phyloP scores from a whole-genome alignment of 2,888 invertebrate species.

The Uropetala carovei region DNA sequence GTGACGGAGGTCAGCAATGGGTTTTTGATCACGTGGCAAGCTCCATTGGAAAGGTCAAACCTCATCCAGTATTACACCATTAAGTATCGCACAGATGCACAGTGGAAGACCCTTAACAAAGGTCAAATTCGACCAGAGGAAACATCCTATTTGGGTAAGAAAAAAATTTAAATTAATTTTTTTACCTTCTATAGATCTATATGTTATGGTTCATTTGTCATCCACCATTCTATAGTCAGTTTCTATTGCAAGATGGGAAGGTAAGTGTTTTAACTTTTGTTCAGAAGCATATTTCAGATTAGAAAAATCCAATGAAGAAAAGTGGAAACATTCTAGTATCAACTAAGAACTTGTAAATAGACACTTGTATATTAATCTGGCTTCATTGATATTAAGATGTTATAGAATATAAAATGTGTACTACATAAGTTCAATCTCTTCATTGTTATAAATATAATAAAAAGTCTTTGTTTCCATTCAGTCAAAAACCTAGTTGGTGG shows the following conservation, averaged over 20 bases:
- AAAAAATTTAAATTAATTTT: neutral
- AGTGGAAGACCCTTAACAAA: conserved; percentile 92
- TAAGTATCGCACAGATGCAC: conserved; percentile 92
- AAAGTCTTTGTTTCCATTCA: conserved; percentile 72
- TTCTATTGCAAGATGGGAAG: too few relatives aligned
- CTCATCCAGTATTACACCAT: conserved; percentile 93
- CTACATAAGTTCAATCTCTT: too few relatives aligned
- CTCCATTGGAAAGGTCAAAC: conserved; percentile 87
- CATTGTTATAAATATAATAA: neutral
- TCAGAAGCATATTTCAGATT: too few relatives aligned
- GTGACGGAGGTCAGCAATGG: conserved; percentile 93
- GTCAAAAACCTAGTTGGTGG: conserved; percentile 95
- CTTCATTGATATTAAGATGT: too few relatives aligned
- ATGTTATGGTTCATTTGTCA: too few relatives aligned
- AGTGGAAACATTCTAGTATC: too few relatives aligned
- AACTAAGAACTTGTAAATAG: too few relatives aligned
- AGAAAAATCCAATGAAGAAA: too few relatives aligned
- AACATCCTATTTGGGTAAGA: conserved; percentile 89
- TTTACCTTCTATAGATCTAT: neutral
- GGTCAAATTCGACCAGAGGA: conserved; percentile 90
- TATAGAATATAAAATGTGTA: too few relatives aligned
- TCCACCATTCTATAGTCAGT: neutral
- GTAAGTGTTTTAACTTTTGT: too few relatives aligned
- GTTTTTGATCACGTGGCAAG: conserved; percentile 93
- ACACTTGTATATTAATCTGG: too few relatives aligned